A percentile compares a stretch with the other conserved stretches of the same genome.
Evolutionary conservation across 2,113 vertebrate genomes (phyloP).

Genomic region (Odocoileus virginianus): DNA sequence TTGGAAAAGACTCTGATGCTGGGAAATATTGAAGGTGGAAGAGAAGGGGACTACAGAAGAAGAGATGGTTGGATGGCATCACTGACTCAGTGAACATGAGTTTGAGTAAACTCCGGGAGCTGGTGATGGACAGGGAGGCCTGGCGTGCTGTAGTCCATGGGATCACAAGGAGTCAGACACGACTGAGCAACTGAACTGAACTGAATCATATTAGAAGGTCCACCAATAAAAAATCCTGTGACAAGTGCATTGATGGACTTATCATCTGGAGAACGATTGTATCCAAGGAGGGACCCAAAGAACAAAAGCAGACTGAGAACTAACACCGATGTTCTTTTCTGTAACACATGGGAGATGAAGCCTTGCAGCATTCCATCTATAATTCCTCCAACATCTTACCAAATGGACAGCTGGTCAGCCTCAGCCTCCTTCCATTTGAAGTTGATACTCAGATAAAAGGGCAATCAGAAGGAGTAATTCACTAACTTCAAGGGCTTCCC

Average conservation of each 20-base stretch:
- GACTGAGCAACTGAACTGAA: neutral
- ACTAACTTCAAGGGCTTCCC: slow-evolving; percentile 87
- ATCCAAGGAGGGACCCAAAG: slow-evolving; percentile 88
- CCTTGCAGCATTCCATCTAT: slow-evolving; percentile 94
- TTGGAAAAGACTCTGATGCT: too few species aligned
- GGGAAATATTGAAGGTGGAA: neutral
- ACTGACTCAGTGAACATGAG: neutral
- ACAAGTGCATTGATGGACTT: slow-evolving; percentile 86
- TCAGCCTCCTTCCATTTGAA: slow-evolving; percentile 94
- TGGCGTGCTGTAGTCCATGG: neutral
- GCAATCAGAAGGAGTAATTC: slow-evolving; percentile 98
- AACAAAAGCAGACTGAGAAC: slow-evolving; percentile 87
- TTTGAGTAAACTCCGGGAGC: neutral
- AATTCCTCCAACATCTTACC: slow-evolving; percentile 98
- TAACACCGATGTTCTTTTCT: slow-evolving; percentile 91
- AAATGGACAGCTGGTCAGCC: slow-evolving; percentile 92
- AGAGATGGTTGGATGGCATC: neutral
- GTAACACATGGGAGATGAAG: slow-evolving; percentile 89
- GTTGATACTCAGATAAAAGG: slow-evolving; percentile 95
- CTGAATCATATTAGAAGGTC: slow-evolving; percentile 43
- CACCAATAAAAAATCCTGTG: slow-evolving; percentile 65
- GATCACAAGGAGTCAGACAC: neutral
- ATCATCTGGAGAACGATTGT: slow-evolving; percentile 91
- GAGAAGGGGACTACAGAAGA: neutral
- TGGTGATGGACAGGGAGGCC: neutral